Conservation (phyloP, 2,888 invertebrate species). For the Zelleria hepariella region DNA sequence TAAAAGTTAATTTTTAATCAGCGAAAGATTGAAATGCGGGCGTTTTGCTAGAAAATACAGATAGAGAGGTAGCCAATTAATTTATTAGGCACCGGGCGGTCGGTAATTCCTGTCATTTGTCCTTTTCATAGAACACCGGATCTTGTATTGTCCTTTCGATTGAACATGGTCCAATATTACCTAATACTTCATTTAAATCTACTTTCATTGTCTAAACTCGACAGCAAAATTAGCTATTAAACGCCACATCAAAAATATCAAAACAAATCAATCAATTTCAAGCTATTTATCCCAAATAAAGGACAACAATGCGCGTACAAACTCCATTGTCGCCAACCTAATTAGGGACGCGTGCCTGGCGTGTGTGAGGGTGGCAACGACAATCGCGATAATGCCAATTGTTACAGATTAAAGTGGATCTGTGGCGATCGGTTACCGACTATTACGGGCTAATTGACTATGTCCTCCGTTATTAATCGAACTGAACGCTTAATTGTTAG, state of each 20-base stretch:
- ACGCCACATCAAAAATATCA: background rate
- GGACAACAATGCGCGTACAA: conserved; percentile 42
- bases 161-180: no score
- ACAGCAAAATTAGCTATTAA: no score
- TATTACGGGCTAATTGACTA: conserved; percentile 53
- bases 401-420: conserved; percentile 31
- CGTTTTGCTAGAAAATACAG: no score
- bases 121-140: no score
- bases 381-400: conserved; percentile 56
- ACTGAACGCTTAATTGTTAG: conserved; percentile 34
- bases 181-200: no score
- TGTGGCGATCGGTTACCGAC: conserved; percentile 36
- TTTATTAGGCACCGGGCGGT: no score
- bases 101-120: no score
- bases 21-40: no score
- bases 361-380: conserved; percentile 29
- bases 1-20: no score
- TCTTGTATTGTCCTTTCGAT: no score
- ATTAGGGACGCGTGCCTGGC: conserved; percentile 52
- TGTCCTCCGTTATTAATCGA: conserved; percentile 48
- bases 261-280: background rate
- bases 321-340: conserved; percentile 42
- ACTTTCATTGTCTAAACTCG: no score
- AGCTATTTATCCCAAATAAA: background rate
- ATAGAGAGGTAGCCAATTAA: no score